Percentiles rank a stretch among this genome's conserved stretches.
These are phyloP conservation scores for Pelodiscus sinensis DNA, from an alignment of 2,113 vertebrate species.

Conservation along the genomic window DNA sequence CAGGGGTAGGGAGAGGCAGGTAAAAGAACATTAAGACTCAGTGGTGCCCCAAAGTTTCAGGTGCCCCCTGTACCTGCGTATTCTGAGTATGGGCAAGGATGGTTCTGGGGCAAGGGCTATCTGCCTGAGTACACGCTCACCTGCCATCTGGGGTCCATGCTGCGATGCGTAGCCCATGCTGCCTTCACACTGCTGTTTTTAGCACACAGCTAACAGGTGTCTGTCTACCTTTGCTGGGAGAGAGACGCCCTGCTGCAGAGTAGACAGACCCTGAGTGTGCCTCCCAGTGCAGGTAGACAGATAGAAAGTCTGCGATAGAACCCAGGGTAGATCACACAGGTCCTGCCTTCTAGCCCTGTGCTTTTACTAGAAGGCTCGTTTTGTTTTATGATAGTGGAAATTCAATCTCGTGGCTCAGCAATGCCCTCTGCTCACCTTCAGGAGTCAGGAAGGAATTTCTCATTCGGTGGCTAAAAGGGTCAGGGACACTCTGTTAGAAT, in stretches of 20 bases:
- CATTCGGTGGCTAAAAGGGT: not conserved
- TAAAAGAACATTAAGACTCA: too few species aligned
- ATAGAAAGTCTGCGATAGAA: not conserved
- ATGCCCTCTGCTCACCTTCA: not conserved
- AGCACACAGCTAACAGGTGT: too few species aligned
- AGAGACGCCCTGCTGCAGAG: not conserved
- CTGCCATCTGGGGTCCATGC: too few species aligned
- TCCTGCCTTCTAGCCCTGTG: not conserved
- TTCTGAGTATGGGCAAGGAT: too few species aligned
- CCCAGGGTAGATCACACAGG: not conserved
- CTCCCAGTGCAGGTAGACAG: not conserved
- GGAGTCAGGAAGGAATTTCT: not conserved
- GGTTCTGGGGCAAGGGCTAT: too few species aligned
- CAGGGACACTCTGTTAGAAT: not conserved
- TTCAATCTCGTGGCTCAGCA: not conserved
- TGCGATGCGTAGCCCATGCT: fast-evolving
- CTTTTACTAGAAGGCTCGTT: not conserved
- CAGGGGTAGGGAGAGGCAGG: too few species aligned
- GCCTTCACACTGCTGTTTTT: not conserved
- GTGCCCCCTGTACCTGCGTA: too few species aligned
- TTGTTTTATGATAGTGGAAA: not conserved
- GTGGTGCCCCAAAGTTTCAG: too few species aligned
- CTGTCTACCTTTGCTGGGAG: too few species aligned
- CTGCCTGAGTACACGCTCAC: too few species aligned
- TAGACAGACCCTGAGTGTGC: not conserved